A percentile compares a stretch with the other conserved stretches of the same genome.
These are phyloP conservation scores for Cyaniris semiargus DNA, from an alignment of 2,888 invertebrate genomes.

Conservation along the genomic window DNA sequence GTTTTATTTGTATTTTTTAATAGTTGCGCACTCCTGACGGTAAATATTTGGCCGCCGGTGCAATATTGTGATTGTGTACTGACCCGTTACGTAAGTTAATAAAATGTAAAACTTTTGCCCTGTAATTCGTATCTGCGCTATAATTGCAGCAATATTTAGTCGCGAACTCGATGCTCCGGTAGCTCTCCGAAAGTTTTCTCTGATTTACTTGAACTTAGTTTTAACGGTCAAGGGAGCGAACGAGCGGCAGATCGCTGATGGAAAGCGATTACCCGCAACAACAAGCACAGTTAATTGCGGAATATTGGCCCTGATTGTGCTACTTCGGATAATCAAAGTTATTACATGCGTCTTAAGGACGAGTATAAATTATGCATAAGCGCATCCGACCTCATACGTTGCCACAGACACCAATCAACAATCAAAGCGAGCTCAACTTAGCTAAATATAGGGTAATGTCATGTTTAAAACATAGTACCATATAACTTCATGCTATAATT, in stretches of 20 bases:
- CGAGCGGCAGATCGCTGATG: not conserved
- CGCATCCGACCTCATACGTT: not conserved
- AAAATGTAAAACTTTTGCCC: not conserved
- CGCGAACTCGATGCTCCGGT: not conserved
- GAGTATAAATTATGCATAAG: constrained; percentile 17
- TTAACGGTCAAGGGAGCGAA: not conserved
- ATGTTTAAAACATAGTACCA: too few species aligned
- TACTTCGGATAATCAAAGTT: constrained; percentile 17
- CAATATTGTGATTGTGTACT: constrained; percentile 16
- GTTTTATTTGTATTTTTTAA: constrained; percentile 21
- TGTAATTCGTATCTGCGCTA: not conserved
- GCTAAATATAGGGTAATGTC: not conserved
- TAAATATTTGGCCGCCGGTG: not conserved
- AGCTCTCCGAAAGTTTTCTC: not conserved
- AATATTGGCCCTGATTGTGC: constrained; percentile 2
- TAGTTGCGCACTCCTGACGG: constrained; percentile 16
- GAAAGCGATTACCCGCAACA: constrained; percentile 14
- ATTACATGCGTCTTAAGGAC: not conserved
- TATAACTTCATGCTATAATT: too few species aligned
- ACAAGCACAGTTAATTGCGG: not conserved
- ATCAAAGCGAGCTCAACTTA: not conserved
- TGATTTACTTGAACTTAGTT: not conserved
- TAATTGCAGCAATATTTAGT: not conserved
- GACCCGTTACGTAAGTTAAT: constrained; percentile 9
- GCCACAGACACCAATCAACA: not conserved